Evolutionary conservation across 2,113 vertebrate genomes (phyloP).

Genomic region (Platanista minor): DNA sequence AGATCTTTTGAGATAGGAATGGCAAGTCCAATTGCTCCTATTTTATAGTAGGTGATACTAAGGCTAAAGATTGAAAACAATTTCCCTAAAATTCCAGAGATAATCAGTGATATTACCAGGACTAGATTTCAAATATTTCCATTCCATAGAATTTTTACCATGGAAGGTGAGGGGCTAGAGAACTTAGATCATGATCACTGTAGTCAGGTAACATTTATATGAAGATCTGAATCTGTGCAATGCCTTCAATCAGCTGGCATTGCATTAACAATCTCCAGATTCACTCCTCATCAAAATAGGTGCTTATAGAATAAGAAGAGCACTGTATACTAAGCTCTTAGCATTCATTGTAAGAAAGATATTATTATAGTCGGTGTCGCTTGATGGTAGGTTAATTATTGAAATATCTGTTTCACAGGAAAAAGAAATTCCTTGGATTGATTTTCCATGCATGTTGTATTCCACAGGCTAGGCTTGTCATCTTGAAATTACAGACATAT

Average conservation of each 20-base stretch:
- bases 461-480: background rate
- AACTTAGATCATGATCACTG: background rate
- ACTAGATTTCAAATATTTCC: background rate
- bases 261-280: background rate
- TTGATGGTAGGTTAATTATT: background rate
- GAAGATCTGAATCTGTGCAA: background rate
- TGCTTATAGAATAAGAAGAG: background rate
- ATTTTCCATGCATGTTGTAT: background rate
- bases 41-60: background rate
- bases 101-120: background rate
- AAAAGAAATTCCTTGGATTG: background rate
- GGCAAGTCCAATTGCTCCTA: background rate
- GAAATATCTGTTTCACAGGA: background rate
- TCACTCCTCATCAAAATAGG: background rate
- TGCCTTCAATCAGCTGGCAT: background rate
- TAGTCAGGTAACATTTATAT: background rate
- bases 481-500: background rate
- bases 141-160: background rate
- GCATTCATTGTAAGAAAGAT: background rate
- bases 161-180: background rate
- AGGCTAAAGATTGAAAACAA: background rate
- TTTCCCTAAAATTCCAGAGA: background rate
- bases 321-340: background rate
- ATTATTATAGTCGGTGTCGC: background rate
- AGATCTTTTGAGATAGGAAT: background rate